Evolutionary conservation across 2,113 vertebrate species (phyloP), one percentile per base, ranked within the genome.

Genomic region (Oncorhynchus mykiss): DNA sequence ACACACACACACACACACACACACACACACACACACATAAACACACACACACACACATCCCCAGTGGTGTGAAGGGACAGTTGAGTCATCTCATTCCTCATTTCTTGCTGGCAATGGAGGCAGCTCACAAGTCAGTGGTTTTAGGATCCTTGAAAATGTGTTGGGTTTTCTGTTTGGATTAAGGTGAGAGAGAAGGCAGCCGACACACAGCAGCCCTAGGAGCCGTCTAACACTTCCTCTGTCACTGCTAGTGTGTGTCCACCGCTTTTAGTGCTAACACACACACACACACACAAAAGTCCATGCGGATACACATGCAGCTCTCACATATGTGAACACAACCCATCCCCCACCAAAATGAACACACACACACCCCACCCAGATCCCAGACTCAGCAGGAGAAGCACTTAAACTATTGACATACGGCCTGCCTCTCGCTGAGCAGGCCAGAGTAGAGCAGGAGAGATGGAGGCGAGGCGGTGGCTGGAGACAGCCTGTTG

Each of bases 121-220:
- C 76, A 77, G 73, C 81, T 81, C 75, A 70, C 78, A 79, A 80
- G 73, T 70, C 71, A 65, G 71, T 78, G 80, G 70, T 72, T 78
- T 75, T 67, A n/a, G 73, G 79, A 74, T 78, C 48, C 45, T 74
- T 67, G 51, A 60, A 73, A 72, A 71, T 77, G 78, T 77, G 85
- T 83, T 82, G 69, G 69, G 75, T 80, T 86, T 88, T 88, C 86
- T 84, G 67, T 80, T 84, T 77, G 73, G 67, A 86, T 88, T 84
- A 84, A 77, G 85, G 80, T 81, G 77, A 81, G 54, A 68, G 68
- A 65, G 77, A 76, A 73, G 81, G 67, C 25, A 69, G 60, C 67
- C 39, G 73, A 85, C 70, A 20, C 39, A 70, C 77, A 14, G 48
- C 64, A 34, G 78, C 59, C 59, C 64, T 48, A 25, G 70, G 75